A percentile compares a stretch with the other conserved stretches of the same genome.
Evolutionary conservation across 2,113 vertebrate species (phyloP).

Genomic region (Solea solea): DNA sequence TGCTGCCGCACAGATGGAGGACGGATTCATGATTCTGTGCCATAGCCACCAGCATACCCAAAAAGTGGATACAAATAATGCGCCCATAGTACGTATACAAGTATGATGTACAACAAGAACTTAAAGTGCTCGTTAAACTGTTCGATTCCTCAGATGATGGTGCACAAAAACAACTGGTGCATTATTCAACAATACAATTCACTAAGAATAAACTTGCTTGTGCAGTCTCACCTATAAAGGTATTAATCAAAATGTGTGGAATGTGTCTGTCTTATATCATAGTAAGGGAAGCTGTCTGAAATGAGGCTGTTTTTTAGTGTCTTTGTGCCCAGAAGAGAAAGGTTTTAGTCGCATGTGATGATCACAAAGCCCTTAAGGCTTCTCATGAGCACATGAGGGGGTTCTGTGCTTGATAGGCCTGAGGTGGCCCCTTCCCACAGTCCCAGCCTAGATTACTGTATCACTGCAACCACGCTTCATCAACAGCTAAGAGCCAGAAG

Average conservation of each 20-base stretch:
- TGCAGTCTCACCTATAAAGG: slow-evolving; percentile 8
- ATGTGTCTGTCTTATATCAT: slow-evolving; percentile 18
- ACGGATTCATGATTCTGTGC: slow-evolving; percentile 2
- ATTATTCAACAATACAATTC: slow-evolving; percentile 35
- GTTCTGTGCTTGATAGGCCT: slow-evolving; percentile 14
- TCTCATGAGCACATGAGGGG: slow-evolving; percentile 14
- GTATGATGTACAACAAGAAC: slow-evolving; percentile 28
- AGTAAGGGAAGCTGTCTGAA: slow-evolving; percentile 3
- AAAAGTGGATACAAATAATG: slow-evolving; percentile 49
- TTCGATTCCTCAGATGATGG: slow-evolving; percentile 38
- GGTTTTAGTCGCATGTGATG: slow-evolving; percentile 14
- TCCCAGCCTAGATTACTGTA: slow-evolving; percentile 32
- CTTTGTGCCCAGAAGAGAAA: slow-evolving; percentile 5
- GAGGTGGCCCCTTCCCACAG: slow-evolving; percentile 3
- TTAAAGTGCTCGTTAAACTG: slow-evolving; percentile 22
- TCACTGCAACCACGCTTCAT: slow-evolving; percentile 49
- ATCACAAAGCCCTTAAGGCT: not conserved
- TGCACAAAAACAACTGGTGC: slow-evolving; percentile 33
- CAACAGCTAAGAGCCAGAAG: slow-evolving; percentile 27
- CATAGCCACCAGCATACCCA: slow-evolving; percentile 17
- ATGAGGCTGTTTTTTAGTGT: slow-evolving; percentile 21
- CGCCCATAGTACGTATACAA: slow-evolving; percentile 36
- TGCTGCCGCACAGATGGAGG: slow-evolving; percentile 29
- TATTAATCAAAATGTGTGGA: slow-evolving; percentile 33
- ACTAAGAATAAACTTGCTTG: slow-evolving; percentile 26